Percentiles rank a stretch among this genome's conserved stretches.
phyloP scores from a whole-genome alignment of 2,888 invertebrate species.

The Plebejus anna region DNA sequence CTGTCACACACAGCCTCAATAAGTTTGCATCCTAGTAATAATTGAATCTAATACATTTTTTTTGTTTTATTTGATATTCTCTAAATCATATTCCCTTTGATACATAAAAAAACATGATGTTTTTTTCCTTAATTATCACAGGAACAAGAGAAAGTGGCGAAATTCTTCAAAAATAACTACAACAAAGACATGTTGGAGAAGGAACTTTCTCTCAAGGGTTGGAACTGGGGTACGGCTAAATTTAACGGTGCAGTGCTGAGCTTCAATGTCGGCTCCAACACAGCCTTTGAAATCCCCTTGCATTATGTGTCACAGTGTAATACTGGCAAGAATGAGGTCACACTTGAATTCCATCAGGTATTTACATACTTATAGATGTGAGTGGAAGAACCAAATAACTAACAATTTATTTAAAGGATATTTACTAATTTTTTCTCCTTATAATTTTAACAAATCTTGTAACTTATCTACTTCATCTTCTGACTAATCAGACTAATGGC shows the following conservation, averaged over 20 bases:
- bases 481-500: too few relatives aligned
- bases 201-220: constrained; percentile 96
- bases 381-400: too few relatives aligned
- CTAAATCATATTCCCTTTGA: too few relatives aligned
- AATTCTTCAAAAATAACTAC: constrained; percentile 92
- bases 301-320: constrained; percentile 97
- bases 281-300: constrained; percentile 97
- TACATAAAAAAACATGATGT: too few relatives aligned
- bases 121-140: constrained; percentile 52
- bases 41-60: too few relatives aligned
- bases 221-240: constrained; percentile 99
- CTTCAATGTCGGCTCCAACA: constrained; percentile 90
- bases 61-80: too few relatives aligned
- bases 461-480: too few relatives aligned
- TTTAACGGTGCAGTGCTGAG: constrained; percentile 93
- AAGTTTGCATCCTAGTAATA: too few relatives aligned
- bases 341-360: constrained; percentile 97
- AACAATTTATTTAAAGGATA: too few relatives aligned
- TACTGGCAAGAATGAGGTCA: constrained; percentile 98
- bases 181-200: constrained; percentile 92
- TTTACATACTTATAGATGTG: constrained; percentile 25
- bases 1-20: too few relatives aligned
- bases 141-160: constrained; percentile 96
- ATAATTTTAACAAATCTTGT: too few relatives aligned
- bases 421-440: too few relatives aligned